Conservation (phyloP, 2,113 vertebrate species). For the Oreamnos americanus region DNA sequence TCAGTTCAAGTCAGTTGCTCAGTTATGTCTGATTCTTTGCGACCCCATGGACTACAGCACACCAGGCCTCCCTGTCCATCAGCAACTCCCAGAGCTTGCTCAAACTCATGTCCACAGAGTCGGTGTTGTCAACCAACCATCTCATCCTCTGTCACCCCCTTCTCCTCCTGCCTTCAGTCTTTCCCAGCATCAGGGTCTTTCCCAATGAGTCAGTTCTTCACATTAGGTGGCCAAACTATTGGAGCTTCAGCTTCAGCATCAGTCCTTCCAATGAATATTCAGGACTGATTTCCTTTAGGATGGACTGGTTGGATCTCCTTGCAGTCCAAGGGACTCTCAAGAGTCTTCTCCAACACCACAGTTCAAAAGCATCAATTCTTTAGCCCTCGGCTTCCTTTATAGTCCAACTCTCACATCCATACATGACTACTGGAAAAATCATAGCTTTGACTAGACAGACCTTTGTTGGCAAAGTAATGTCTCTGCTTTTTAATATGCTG, state of each 20-base stretch:
- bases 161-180: not conserved
- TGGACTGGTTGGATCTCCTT: not conserved
- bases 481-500: not conserved
- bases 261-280: not conserved
- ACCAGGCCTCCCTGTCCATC: not conserved
- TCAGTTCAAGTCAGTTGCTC: not conserved
- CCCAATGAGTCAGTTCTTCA: not conserved
- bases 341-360: not conserved
- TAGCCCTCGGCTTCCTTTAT: not conserved
- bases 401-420: not conserved
- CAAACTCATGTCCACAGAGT: not conserved
- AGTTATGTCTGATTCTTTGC: not conserved
- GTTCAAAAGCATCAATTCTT: not conserved
- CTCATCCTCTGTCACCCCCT: not conserved
- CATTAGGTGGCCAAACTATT: not conserved
- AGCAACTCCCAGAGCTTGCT: not conserved
- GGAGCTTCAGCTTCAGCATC: not conserved
- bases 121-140: not conserved
- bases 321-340: not conserved
- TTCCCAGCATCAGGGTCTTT: not conserved
- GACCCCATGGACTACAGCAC: not conserved
- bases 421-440: not conserved
- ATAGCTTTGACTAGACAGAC: not conserved
- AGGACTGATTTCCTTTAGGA: not conserved
- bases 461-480: not conserved